Base-by-base conservation (phyloP, 2,888 invertebrate species). In the Onchidella celtica region DNA sequence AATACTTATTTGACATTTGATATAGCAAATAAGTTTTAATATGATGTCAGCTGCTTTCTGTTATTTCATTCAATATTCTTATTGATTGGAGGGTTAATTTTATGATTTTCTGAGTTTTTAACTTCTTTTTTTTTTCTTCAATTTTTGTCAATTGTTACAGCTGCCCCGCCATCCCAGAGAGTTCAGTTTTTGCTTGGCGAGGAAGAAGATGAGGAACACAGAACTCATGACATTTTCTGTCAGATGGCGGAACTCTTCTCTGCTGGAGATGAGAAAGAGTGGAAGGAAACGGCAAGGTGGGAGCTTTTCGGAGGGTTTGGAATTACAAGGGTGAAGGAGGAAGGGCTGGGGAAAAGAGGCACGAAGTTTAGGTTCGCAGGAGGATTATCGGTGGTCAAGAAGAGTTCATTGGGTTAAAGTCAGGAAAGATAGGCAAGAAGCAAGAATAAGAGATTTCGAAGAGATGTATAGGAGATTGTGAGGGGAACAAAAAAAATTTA, bases 111-210 rank as follows among this genome's bases (percentile, higher is more conserved):
- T n/a, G n/a, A 61, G 21, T 24, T 61, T 24, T 61, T 61, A 6
- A 14, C n/a, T 61, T 61, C 27, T 61, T 21, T 61, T 61, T n/a
- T 61, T 61, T 24, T 61, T n/a, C 61, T 61, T 6, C n/a, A 3
- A 68, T 2, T 21, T 21, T 14, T 70, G 17, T 55, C 0, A 2
- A 61, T 61, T 38, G 0, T n/a, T 47, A 1, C 61, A 84, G 84
- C 84, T 38, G 84, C 81, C 24, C 91, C 91, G 4, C 99, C 99
- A 24, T 97, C 98, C 73, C 98, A 99, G 94, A 95, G 99, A 91
- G 98, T 99, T 75, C 99, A 99, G 94, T 99, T 99, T 93, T 97
- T 99, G 91, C 95, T 99, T 83, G 99, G 99, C 40, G 98, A 98
- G 94, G 95, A 97, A 85, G 95, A 97, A 86, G 97, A 93, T 94